phyloP scores from a whole-genome alignment of 2,797 vertebrate genomes.

The Silurus lanzhouensis region DNA sequence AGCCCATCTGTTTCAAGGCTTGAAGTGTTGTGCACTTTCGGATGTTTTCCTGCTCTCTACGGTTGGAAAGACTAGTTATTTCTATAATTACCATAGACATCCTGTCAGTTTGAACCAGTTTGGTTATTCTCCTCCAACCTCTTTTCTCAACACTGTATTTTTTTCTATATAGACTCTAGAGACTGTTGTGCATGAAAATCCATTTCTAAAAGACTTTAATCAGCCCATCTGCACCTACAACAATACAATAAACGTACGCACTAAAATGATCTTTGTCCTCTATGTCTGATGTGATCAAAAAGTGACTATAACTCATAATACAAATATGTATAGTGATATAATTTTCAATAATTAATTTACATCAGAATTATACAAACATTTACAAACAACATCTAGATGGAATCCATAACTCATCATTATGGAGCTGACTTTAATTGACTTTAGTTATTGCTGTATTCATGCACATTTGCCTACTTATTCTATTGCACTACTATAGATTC shows the following conservation, averaged over 20 bases:
- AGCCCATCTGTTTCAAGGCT: neutral
- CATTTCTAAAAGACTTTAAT: neutral
- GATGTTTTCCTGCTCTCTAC: neutral
- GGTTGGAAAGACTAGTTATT: neutral
- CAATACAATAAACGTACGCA: neutral
- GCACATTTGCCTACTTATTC: neutral
- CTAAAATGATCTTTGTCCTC: neutral
- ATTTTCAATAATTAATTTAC: neutral
- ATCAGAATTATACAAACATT: neutral
- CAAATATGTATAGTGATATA: neutral
- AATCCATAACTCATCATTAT: neutral
- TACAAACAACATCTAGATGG: neutral
- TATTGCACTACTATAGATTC: neutral
- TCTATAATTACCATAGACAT: neutral
- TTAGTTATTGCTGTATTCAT: neutral
- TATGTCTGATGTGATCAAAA: neutral
- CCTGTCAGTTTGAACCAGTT: neutral
- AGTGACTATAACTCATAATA: neutral
- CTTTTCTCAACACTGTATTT: neutral
- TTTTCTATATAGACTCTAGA: neutral
- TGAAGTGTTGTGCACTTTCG: neutral
- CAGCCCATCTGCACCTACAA: neutral
- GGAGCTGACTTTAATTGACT: neutral
- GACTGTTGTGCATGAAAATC: neutral
- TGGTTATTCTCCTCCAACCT: neutral